Evolutionary conservation across 1,140 invertebrate genomes (phyloP).

Genomic region (Lysiphlebus fabarum): DNA sequence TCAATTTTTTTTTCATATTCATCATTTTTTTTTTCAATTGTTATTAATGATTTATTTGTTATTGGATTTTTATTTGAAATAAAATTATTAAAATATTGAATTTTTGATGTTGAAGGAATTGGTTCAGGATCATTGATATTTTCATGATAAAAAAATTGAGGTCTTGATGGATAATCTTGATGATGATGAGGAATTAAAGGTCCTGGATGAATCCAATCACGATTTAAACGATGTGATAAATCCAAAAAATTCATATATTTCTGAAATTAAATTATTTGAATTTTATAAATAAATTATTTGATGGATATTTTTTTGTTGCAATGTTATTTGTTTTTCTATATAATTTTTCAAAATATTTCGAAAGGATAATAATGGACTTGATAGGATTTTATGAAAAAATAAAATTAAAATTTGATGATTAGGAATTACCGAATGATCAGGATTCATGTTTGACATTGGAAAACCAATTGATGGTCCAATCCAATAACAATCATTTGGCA

Average conservation of each 20-base stretch:
- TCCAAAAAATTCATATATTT: slow-evolving; percentile 26
- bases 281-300: too few relatives aligned
- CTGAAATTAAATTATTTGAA: slow-evolving; percentile 22
- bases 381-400: background rate
- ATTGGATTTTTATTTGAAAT: too few relatives aligned
- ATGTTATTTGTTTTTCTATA: too few relatives aligned
- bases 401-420: background rate
- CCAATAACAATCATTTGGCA: slow-evolving; percentile 38
- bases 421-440: slow-evolving; percentile 22
- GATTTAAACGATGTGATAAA: slow-evolving; percentile 19
- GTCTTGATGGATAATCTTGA: slow-evolving; percentile 16
- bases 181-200: slow-evolving; percentile 18
- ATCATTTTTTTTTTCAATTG: too few relatives aligned
- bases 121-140: background rate
- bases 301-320: too few relatives aligned
- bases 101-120: background rate
- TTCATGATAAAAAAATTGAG: slow-evolving; percentile 21
- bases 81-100: background rate
- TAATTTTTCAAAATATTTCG: slow-evolving; percentile 15
- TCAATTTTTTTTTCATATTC: too few relatives aligned
- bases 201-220: slow-evolving; percentile 21
- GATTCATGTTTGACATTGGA: slow-evolving; percentile 15
- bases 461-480: slow-evolving; percentile 20
- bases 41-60: too few relatives aligned
- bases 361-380: too few relatives aligned